phyloP scores from a whole-genome alignment of 2,113 vertebrate genomes.

The Calidris pygmaea region DNA sequence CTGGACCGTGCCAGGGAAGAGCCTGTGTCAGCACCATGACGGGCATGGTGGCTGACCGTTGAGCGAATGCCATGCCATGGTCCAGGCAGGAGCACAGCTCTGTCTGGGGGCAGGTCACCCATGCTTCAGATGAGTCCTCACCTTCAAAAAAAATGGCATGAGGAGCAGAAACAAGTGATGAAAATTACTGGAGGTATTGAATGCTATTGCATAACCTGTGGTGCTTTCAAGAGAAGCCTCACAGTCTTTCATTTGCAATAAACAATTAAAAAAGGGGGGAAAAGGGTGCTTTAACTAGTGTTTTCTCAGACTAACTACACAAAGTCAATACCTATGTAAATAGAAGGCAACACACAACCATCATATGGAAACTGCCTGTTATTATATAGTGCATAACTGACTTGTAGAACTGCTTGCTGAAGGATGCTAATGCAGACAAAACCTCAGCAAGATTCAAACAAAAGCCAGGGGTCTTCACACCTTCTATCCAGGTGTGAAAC shows the following conservation, averaged over 20 bases:
- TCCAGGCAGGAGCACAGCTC: background rate
- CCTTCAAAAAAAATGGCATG: background rate
- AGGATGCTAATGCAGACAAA: background rate
- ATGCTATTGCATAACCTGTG: background rate
- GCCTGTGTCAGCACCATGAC: fast-evolving
- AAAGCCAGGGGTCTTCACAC: background rate
- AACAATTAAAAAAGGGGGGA: background rate
- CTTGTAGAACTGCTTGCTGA: background rate
- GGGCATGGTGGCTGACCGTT: background rate
- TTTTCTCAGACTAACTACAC: background rate
- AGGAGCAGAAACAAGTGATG: background rate
- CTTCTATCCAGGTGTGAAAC: background rate
- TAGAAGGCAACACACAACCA: background rate
- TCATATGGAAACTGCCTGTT: background rate
- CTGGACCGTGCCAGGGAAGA: background rate
- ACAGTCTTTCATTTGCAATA: background rate
- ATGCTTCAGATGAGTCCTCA: background rate
- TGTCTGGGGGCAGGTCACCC: background rate
- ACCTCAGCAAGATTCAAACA: background rate
- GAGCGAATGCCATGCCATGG: background rate
- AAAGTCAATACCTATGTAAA: background rate
- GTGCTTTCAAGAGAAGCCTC: background rate
- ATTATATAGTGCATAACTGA: background rate
- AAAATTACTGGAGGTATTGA: background rate
- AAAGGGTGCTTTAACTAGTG: background rate